phyloP scores from a whole-genome alignment of 2,113 vertebrate species.

The Rousettus leschenaultii region DNA sequence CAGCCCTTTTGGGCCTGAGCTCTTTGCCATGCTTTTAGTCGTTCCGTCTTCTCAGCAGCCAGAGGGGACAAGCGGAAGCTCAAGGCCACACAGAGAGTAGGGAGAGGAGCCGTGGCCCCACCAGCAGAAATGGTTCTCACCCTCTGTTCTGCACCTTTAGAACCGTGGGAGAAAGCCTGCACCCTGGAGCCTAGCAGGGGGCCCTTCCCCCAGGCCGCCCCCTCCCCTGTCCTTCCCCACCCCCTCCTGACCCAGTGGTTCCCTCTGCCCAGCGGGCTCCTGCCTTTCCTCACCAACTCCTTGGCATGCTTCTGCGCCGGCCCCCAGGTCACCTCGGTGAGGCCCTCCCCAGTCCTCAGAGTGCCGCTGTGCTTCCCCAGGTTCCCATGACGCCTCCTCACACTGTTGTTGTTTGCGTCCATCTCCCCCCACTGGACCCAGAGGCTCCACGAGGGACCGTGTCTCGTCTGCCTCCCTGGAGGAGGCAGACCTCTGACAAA shows the following conservation, averaged over 20 bases:
- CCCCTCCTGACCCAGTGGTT: background rate
- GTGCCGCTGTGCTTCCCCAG: accelerated
- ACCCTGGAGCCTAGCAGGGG: background rate
- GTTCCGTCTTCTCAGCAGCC: background rate
- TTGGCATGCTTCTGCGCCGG: accelerated
- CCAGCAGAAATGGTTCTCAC: background rate
- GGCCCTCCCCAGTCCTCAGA: background rate
- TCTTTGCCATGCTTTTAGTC: background rate
- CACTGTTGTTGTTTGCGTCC: background rate
- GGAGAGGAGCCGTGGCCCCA: background rate
- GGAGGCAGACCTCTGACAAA: background rate
- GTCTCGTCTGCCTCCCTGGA: background rate
- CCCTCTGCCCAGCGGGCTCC: background rate
- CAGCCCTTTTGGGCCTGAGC: background rate
- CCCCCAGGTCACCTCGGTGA: background rate
- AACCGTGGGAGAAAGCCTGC: background rate
- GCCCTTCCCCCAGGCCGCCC: background rate
- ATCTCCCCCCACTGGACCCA: background rate
- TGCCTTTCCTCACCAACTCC: background rate
- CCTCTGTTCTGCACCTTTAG: background rate
- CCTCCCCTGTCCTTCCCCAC: background rate
- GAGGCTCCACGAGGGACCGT: background rate
- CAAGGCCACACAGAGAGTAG: background rate
- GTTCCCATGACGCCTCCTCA: background rate
- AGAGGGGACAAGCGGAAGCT: background rate